Conservation (phyloP, 2,113 vertebrate species). For the Brachyhypopomus gauderio region DNA sequence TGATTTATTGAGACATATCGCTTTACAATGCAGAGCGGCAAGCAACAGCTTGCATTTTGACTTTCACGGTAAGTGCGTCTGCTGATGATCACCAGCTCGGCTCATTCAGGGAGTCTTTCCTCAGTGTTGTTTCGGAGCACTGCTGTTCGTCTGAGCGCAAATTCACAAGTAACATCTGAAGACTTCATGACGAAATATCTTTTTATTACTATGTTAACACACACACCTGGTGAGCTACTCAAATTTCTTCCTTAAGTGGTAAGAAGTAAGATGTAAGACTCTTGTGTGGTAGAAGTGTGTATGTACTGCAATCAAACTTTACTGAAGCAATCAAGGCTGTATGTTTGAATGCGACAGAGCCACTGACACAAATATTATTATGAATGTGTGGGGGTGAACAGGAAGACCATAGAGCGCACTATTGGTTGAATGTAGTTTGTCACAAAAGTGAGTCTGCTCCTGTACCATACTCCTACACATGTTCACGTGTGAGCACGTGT, state of each 20-base stretch:
- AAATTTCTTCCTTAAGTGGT: not conserved
- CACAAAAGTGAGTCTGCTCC: conserved; percentile 14
- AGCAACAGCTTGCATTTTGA: not conserved
- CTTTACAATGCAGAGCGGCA: not conserved
- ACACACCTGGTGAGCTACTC: not conserved
- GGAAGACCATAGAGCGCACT: not conserved
- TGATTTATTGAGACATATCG: not conserved
- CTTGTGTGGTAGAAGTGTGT: not conserved
- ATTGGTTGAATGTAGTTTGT: conserved; percentile 2
- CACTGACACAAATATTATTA: not conserved
- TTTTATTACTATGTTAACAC: conserved; percentile 18
- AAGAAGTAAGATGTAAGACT: not conserved
- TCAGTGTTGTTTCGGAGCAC: not conserved
- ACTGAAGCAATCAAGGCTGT: conserved; percentile 21
- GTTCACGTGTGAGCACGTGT: conserved; percentile 28
- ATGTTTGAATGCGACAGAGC: not conserved
- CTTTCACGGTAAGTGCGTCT: not conserved
- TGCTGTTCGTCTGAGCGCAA: conserved; percentile 3
- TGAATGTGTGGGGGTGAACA: not conserved
- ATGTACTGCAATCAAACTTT: not conserved
- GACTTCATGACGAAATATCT: not conserved
- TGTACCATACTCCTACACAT: conserved; percentile 8
- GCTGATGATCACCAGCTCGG: not conserved
- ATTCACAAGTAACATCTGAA: conserved; percentile 29
- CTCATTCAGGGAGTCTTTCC: not conserved